Conservation (phyloP, 2,113 vertebrate species). For the Prinia subflava region DNA sequence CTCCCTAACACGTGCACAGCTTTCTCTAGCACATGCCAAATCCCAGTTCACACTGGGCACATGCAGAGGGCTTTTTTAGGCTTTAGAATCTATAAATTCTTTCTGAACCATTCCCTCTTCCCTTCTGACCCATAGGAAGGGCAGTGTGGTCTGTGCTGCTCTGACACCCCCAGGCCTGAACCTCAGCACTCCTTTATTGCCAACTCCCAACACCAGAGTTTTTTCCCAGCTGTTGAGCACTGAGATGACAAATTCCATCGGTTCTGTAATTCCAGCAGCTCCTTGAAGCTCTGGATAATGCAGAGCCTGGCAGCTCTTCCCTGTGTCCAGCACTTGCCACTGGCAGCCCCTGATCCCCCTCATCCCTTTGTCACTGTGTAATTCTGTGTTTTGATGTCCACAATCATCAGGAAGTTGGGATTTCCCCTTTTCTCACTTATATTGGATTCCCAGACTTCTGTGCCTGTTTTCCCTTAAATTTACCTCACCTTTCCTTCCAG, state of each 20-base stretch:
- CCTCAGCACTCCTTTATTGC: background rate
- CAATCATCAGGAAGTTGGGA: background rate
- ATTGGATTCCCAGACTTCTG: background rate
- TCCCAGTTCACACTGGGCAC: background rate
- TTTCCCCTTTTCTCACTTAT: background rate
- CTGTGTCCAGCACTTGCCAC: background rate
- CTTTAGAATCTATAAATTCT: background rate
- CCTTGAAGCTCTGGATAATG: too few relatives aligned
- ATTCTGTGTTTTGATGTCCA: background rate
- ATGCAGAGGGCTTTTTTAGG: background rate
- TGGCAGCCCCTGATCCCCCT: background rate
- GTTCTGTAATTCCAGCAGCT: background rate
- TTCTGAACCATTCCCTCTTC: background rate
- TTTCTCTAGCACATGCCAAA: background rate
- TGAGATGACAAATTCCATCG: background rate
- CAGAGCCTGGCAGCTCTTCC: background rate
- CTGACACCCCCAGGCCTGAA: background rate
- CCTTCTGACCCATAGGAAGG: background rate
- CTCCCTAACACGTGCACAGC: background rate
- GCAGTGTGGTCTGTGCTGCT: background rate
- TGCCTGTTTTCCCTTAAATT: background rate
- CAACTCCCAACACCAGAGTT: background rate
- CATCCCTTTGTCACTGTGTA: background rate
- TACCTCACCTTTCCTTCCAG: background rate
- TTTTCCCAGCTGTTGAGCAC: background rate